phyloP scores from a whole-genome alignment of 2,888 invertebrate genomes.

The Lumbricus terrestris region DNA sequence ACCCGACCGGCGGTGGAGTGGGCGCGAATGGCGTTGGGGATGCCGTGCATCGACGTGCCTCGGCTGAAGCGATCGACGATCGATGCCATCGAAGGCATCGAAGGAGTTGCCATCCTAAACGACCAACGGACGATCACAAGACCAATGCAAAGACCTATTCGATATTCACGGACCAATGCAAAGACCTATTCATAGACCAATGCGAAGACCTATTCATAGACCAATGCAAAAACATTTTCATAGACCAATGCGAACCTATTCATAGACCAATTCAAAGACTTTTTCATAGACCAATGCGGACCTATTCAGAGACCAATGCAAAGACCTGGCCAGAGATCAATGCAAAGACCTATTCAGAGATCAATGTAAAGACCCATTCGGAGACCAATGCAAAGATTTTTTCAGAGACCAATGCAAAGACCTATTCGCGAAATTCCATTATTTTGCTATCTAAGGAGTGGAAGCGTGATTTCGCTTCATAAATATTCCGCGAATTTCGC shows the following conservation, averaged over 20 bases:
- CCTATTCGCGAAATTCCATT: too few species aligned
- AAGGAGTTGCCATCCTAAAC: not conserved
- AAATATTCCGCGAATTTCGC: too few species aligned
- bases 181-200: too few species aligned
- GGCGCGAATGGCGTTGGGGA: conserved; percentile 36
- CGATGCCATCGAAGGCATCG: not conserved
- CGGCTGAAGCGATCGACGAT: conserved; percentile 33
- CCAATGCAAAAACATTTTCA: not conserved
- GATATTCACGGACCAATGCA: not conserved
- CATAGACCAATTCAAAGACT: not conserved
- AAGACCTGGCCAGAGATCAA: not conserved
- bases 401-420: too few species aligned
- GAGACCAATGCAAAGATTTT: not conserved
- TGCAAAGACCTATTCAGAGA: not conserved
- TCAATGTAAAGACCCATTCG: not conserved
- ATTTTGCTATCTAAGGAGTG: too few species aligned
- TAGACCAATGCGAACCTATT: not conserved
- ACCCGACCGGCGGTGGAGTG: conserved; percentile 27
- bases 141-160: too few species aligned
- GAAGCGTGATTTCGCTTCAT: too few species aligned
- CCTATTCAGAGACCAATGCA: not conserved
- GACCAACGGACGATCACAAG: too few species aligned
- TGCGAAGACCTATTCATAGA: too few species aligned
- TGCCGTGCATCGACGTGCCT: conserved; percentile 38
- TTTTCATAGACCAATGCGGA: not conserved